Evolutionary conservation across 2,888 invertebrate species (phyloP).

Genomic region (Patella caerulea): DNA sequence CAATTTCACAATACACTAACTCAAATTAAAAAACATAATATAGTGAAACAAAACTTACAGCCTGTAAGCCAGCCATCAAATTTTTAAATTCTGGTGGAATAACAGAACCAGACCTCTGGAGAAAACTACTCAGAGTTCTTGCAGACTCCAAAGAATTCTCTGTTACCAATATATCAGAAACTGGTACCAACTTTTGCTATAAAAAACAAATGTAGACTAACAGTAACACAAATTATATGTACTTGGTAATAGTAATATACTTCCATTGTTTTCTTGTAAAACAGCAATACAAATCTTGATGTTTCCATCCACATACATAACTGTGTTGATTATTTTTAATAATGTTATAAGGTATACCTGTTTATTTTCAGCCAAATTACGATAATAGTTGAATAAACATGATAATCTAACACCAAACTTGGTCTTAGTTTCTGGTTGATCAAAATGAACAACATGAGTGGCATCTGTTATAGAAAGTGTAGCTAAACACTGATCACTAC

Average conservation of each 20-base stretch:
- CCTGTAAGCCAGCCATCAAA: slow-evolving; percentile 43
- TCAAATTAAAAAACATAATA: not conserved
- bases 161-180: slow-evolving; percentile 53
- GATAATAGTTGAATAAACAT: slow-evolving; percentile 78
- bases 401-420: slow-evolving; percentile 81
- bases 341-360: slow-evolving; percentile 26
- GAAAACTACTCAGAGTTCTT: slow-evolving; percentile 36
- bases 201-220: too few species aligned
- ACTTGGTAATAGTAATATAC: too few species aligned
- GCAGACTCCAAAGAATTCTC: slow-evolving; percentile 35
- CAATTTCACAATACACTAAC: too few species aligned
- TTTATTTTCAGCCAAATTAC: slow-evolving; percentile 41
- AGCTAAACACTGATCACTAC: slow-evolving; percentile 79
- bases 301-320: not conserved
- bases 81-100: slow-evolving; percentile 39
- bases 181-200: slow-evolving; percentile 34
- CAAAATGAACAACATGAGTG: slow-evolving; percentile 81
- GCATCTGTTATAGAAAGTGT: slow-evolving; percentile 79
- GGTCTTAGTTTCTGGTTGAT: slow-evolving; percentile 79
- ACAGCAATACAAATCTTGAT: not conserved
- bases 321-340: not conserved
- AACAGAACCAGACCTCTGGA: slow-evolving; percentile 41
- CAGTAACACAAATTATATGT: too few species aligned
- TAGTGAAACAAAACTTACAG: slow-evolving; percentile 37
- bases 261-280: not conserved